Conservation (phyloP, 2,797 vertebrate genomes). For the Enteromius argenteus region DNA sequence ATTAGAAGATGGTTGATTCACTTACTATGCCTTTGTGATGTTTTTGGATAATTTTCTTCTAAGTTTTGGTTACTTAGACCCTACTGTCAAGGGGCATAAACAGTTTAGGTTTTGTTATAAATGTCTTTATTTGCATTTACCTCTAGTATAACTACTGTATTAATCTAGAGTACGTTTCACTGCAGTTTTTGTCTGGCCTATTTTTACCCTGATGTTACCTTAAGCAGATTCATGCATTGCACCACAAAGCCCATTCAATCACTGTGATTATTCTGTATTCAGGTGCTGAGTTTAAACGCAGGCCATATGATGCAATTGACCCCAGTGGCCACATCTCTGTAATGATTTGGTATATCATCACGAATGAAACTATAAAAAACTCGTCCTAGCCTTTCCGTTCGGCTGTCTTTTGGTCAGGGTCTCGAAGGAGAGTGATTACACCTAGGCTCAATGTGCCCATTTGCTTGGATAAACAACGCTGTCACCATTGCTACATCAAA, state of each 20-base stretch:
- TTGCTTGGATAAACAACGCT: slow-evolving; percentile 57
- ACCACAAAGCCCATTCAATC: not conserved
- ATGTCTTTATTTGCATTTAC: not conserved
- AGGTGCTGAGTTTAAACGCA: not conserved
- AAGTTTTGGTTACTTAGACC: not conserved
- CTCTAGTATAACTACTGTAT: slow-evolving; percentile 1
- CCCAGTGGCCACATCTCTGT: slow-evolving; percentile 23
- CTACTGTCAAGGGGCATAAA: not conserved
- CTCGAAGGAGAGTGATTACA: slow-evolving; percentile 48
- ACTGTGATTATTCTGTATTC: slow-evolving; percentile 17
- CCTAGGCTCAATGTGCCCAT: slow-evolving; percentile 39
- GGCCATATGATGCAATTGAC: slow-evolving; percentile 27
- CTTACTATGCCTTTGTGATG: no score
- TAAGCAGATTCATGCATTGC: slow-evolving; percentile 7
- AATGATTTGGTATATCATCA: slow-evolving; percentile 37
- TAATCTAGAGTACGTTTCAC: not conserved
- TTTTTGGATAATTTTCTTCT: not conserved
- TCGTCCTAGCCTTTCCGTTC: not conserved
- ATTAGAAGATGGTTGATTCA: not conserved
- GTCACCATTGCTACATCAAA: slow-evolving; percentile 50
- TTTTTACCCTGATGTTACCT: slow-evolving; percentile 16
- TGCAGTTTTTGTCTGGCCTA: not conserved
- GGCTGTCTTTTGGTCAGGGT: slow-evolving; percentile 6
- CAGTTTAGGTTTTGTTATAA: not conserved
- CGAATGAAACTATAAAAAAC: slow-evolving; percentile 41